A percentile compares a stretch with the other conserved stretches of the same genome.
Conservation (phyloP, 2,888 invertebrate genomes). For the Caenorhabditis sp. region DNA sequence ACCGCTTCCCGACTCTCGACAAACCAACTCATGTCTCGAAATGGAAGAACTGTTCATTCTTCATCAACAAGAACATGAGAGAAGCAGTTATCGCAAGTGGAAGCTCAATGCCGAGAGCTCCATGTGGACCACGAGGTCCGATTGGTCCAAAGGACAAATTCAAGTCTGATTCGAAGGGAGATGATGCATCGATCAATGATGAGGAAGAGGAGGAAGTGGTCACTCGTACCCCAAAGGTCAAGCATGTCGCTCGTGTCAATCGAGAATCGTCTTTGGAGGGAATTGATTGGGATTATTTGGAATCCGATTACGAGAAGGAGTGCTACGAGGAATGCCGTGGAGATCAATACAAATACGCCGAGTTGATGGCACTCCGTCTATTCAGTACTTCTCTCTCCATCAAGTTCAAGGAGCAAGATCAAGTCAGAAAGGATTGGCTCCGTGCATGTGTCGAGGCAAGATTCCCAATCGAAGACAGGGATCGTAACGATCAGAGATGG, state of each 20-base stretch:
- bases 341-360: conserved; percentile 74
- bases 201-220: neutral
- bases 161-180: conserved; percentile 31
- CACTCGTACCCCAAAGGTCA: conserved; percentile 20
- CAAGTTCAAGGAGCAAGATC: conserved; percentile 76
- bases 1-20: conserved; percentile 74
- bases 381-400: conserved; percentile 66
- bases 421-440: conserved; percentile 73
- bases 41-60: conserved; percentile 77
- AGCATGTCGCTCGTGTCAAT: conserved; percentile 8
- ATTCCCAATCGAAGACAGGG: conserved; percentile 71
- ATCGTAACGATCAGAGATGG: conserved; percentile 72
- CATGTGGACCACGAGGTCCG: conserved; percentile 53
- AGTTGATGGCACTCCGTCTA: conserved; percentile 71
- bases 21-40: conserved; percentile 70
- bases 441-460: conserved; percentile 72
- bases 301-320: conserved; percentile 66
- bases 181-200: conserved; percentile 13
- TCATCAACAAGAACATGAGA: conserved; percentile 75
- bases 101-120: conserved; percentile 55
- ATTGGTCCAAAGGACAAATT: conserved; percentile 56
- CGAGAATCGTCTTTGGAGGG: conserved; percentile 29
- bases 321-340: conserved; percentile 66
- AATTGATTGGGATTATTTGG: conserved; percentile 67
- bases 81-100: conserved; percentile 60